Percentiles rank a stretch among this genome's conserved stretches.
phyloP scores from a whole-genome alignment of 2,113 vertebrate genomes.

The Camarhynchus parvulus region DNA sequence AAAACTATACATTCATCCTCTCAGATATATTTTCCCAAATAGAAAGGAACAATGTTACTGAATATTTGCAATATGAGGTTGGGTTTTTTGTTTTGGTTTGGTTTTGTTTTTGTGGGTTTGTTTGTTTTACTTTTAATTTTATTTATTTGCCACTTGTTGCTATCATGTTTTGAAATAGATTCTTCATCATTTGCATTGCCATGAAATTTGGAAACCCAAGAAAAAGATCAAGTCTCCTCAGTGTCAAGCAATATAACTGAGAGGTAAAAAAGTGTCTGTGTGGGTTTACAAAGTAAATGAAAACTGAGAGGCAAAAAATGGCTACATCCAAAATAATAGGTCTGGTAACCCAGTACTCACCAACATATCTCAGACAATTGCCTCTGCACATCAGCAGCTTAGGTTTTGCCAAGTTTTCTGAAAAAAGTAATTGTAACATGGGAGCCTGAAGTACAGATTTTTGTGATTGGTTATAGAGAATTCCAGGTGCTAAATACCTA shows the following conservation, averaged over 20 bases:
- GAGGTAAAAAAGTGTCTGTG: fast-evolving
- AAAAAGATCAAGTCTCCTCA: background rate
- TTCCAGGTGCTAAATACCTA: background rate
- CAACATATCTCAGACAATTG: background rate
- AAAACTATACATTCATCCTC: background rate
- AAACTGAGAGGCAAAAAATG: background rate
- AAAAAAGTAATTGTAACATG: background rate
- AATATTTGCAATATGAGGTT: background rate
- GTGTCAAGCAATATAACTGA: background rate
- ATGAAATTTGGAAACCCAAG: background rate
- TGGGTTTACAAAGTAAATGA: background rate
- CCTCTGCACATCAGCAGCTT: background rate
- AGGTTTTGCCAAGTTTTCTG: background rate
- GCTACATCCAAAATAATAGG: background rate
- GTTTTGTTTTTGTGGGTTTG: no score
- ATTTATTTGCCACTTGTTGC: background rate
- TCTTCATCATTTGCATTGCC: background rate
- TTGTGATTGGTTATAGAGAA: background rate
- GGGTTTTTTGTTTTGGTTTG: background rate
- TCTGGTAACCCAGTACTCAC: background rate
- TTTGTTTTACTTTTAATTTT: background rate
- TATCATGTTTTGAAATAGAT: background rate
- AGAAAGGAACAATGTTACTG: background rate
- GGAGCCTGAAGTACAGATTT: background rate
- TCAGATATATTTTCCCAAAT: background rate